phyloP scores from a whole-genome alignment of 1,140 invertebrate genomes.

The Stegodyphus dumicola region DNA sequence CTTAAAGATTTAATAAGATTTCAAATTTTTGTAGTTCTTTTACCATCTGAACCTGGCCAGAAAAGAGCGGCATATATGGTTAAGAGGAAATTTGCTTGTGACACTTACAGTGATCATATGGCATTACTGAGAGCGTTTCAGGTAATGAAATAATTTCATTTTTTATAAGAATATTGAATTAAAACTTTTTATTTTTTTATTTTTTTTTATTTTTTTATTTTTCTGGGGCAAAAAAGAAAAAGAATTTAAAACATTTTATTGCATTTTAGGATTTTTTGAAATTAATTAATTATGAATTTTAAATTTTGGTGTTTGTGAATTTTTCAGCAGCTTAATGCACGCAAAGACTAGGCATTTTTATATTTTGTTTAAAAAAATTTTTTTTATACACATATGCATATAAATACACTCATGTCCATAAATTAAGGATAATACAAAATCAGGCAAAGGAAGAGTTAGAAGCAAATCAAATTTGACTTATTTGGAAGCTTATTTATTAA shows the following conservation, averaged over 20 bases:
- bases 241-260: not conserved
- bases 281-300: too few relatives aligned
- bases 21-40: constrained; percentile 74
- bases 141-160: constrained; percentile 70
- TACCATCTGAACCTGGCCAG: constrained; percentile 77
- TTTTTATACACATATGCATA: too few relatives aligned
- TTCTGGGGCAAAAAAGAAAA: not conserved
- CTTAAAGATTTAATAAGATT: not conserved
- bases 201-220: not conserved
- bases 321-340: too few relatives aligned
- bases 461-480: too few relatives aligned
- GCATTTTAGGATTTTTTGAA: too few relatives aligned
- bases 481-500: too few relatives aligned
- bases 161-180: not conserved
- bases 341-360: too few relatives aligned
- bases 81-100: constrained; percentile 78
- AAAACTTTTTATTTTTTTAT: not conserved
- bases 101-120: constrained; percentile 92
- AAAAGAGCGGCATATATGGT: constrained; percentile 74
- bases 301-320: too few relatives aligned
- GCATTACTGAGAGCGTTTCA: constrained; percentile 86
- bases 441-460: too few relatives aligned
- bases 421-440: too few relatives aligned
- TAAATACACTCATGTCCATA: too few relatives aligned
- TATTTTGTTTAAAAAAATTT: too few relatives aligned